Evolutionary conservation across 2,113 vertebrate species (phyloP), one percentile per base, ranked within the genome.

Genomic region (Sebastes fasciatus): DNA sequence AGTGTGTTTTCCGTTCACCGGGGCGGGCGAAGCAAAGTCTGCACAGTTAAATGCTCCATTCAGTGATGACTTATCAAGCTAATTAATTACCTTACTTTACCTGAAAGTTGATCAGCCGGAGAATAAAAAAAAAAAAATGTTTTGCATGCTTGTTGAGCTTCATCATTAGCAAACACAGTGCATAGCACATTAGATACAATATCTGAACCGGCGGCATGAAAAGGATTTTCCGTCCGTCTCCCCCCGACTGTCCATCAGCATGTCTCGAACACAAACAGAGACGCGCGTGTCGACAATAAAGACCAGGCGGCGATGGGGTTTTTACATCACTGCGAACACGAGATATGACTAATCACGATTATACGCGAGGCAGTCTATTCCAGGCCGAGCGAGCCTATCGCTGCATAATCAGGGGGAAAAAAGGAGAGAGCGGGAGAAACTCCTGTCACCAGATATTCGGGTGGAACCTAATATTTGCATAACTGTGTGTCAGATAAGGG

Each of bases 401-500:
- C 82, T 45, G 75, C 77, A 86, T 83, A 74, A 93, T 93, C 91
- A 71, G 90, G 81, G 67, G 42, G 40, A 70, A 13, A 21, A 78
- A 76, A 21, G 52, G 74, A 69, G 77, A 77, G 80, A 85, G 89
- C 48, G 69, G 65, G 85, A 83, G 89, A 80, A 92, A 88, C 89
- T 90, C 79, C 88, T 86, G 89, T 90, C 88, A 86, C 88, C 90
- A 88, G 83, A 92, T 89, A 88, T 85, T 88, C 70, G 58, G 80
- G 82, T 84, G 89, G 91, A 93, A 92, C 89, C 80, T 90, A 86
- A 90, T 90, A 93, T 93, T 93, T 93, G 92, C 92, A 93, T 94
- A 91, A 91, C 89, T 76, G 78, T 69, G 80, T 84, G 91, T 94
- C 87, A 92, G 93, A 93, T 94, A 92, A 92, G 72, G 52, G 17